A percentile compares a stretch with the other conserved stretches of the same genome.
Conservation (phyloP, 2,888 invertebrate genomes). For the Tenthredo amoena region DNA sequence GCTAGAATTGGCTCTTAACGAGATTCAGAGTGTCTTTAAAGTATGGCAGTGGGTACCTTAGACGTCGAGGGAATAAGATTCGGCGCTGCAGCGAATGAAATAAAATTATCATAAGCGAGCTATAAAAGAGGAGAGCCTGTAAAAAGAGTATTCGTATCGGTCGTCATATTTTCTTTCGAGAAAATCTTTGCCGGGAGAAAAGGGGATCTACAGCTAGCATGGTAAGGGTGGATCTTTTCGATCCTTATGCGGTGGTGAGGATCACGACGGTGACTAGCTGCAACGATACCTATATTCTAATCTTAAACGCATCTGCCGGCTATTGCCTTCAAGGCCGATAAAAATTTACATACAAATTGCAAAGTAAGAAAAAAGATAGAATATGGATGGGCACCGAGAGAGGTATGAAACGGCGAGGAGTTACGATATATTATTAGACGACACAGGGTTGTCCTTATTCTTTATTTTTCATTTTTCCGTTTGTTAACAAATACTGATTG, state of each 20-base stretch:
- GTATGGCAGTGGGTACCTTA: slow-evolving; percentile 8
- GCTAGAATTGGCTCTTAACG: background rate
- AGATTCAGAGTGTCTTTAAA: slow-evolving; percentile 50
- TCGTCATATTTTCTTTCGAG: slow-evolving; percentile 65
- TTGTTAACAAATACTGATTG: background rate
- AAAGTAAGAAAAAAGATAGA: slow-evolving; percentile 56
- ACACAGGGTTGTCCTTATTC: background rate
- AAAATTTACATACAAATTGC: slow-evolving; percentile 76
- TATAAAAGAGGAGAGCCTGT: slow-evolving; percentile 69
- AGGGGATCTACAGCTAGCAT: slow-evolving; percentile 64
- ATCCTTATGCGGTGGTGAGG: slow-evolving; percentile 58
- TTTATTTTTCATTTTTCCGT: background rate
- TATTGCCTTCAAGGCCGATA: slow-evolving; percentile 72
- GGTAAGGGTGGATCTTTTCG: slow-evolving; percentile 68
- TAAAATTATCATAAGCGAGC: slow-evolving; percentile 72
- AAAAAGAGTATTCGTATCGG: slow-evolving; percentile 68
- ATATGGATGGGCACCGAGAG: background rate
- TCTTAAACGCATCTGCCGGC: slow-evolving; percentile 75
- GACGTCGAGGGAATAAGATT: background rate
- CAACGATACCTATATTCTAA: slow-evolving; percentile 56
- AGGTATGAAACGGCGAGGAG: background rate
- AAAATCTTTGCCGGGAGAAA: background rate
- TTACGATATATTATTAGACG: background rate
- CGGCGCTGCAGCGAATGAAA: slow-evolving; percentile 54
- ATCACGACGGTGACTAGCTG: slow-evolving; percentile 53